A percentile compares a stretch with the other conserved stretches of the same genome.
Evolutionary conservation across 1,140 invertebrate genomes (phyloP).

Genomic region (Drosophila orosa): DNA sequence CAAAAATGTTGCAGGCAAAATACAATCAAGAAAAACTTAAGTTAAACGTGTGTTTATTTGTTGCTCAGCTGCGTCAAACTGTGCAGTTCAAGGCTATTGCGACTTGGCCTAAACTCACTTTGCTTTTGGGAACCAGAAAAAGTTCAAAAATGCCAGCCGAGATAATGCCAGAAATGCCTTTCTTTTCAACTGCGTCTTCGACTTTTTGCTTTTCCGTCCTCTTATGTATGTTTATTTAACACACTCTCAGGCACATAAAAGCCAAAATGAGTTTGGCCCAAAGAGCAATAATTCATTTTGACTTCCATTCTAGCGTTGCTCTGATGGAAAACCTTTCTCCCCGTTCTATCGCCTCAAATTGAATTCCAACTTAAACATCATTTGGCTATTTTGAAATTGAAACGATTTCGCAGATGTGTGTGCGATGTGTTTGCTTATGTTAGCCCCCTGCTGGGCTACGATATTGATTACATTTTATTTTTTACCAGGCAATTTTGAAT

Average conservation of each 20-base stretch:
- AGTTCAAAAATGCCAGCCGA: slow-evolving; percentile 46
- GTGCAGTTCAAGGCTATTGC: slow-evolving; percentile 71
- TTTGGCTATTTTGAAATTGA: slow-evolving; percentile 68
- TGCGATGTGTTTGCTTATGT: slow-evolving; percentile 38
- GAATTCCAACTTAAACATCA: slow-evolving; percentile 63
- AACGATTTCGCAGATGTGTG: slow-evolving; percentile 32
- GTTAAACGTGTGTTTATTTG: slow-evolving; percentile 42
- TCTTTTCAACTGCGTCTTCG: slow-evolving; percentile 27
- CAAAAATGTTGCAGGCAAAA: slow-evolving; percentile 23
- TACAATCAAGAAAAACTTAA: slow-evolving; percentile 21
- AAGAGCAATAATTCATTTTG: slow-evolving; percentile 76
- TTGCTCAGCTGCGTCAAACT: slow-evolving; percentile 75
- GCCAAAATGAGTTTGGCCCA: slow-evolving; percentile 51
- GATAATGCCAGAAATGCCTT: slow-evolving; percentile 54
- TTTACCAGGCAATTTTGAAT: slow-evolving; percentile 33
- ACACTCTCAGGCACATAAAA: slow-evolving; percentile 19
- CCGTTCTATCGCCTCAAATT: slow-evolving; percentile 50
- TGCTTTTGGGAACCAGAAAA: slow-evolving; percentile 37
- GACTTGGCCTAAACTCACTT: slow-evolving; percentile 29
- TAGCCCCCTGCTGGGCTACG: slow-evolving; percentile 8
- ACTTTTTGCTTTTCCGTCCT: slow-evolving; percentile 17
- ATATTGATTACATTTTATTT: slow-evolving; percentile 73
- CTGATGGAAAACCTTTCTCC: slow-evolving; percentile 68
- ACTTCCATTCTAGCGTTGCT: slow-evolving; percentile 40
- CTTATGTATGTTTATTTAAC: slow-evolving; percentile 61